Percentiles rank a stretch among this genome's conserved stretches.
phyloP scores from a whole-genome alignment of 2,888 invertebrate species.

The Parthenolecanium corni region DNA sequence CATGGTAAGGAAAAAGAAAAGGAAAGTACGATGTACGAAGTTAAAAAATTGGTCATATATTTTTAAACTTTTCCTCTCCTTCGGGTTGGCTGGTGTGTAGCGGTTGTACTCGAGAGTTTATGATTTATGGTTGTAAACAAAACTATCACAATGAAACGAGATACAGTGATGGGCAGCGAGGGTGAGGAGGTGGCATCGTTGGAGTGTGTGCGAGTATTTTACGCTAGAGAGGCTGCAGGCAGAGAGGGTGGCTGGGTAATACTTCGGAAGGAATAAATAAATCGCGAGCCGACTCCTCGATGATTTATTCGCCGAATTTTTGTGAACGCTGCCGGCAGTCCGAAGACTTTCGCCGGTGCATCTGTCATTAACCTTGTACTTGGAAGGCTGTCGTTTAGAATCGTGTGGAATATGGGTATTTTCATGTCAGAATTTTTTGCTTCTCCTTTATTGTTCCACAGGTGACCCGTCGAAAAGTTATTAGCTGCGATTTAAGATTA shows the following conservation, averaged over 20 bases:
- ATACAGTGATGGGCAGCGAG: not conserved
- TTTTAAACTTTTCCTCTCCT: not conserved
- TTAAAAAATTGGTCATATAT: too few species aligned
- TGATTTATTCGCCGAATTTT: slow-evolving; percentile 22
- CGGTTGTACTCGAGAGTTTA: not conserved
- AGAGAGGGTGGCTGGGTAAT: not conserved
- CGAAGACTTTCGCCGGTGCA: not conserved
- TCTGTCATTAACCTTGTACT: slow-evolving; percentile 22
- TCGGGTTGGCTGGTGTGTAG: not conserved
- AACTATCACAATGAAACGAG: not conserved
- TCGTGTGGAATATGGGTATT: too few species aligned
- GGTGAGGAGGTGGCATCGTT: too few species aligned
- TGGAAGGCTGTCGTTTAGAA: slow-evolving; percentile 13
- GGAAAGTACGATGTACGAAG: too few species aligned
- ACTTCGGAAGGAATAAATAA: slow-evolving; percentile 17
- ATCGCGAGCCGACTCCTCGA: slow-evolving; percentile 11
- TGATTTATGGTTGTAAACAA: slow-evolving; percentile 23
- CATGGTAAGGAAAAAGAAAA: too few species aligned
- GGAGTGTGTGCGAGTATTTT: not conserved
- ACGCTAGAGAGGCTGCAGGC: too few species aligned
- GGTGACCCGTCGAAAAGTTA: too few species aligned
- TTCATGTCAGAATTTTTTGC: too few species aligned
- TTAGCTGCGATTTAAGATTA: too few species aligned
- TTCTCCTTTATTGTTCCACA: too few species aligned
- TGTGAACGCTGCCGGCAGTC: not conserved